A percentile compares a stretch with the other conserved stretches of the same genome.
Conservation (phyloP, 2,113 vertebrate genomes). For the Gadus chalcogrammus region DNA sequence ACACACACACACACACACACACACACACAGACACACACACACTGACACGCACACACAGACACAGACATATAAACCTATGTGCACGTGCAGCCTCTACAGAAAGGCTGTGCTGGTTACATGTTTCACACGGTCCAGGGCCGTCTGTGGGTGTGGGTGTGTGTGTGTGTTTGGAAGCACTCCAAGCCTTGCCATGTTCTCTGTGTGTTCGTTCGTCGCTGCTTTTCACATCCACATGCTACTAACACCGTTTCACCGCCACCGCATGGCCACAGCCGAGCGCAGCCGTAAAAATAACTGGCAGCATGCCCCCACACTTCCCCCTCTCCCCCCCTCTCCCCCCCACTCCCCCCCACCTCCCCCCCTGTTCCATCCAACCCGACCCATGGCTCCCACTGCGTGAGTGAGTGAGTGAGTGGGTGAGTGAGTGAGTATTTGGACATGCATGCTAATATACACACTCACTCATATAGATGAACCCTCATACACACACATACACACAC, state of each 20-base stretch:
- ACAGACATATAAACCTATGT: background rate
- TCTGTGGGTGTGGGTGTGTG: background rate
- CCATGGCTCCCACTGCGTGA: constrained; percentile 32
- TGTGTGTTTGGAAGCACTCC: background rate
- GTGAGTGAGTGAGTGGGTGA: constrained; percentile 37
- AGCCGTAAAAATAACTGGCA: constrained; percentile 54
- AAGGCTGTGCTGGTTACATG: background rate
- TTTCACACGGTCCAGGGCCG: background rate
- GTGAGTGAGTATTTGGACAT: background rate
- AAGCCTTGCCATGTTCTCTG: background rate
- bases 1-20: no score
- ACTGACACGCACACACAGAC: background rate
- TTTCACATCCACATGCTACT: background rate
- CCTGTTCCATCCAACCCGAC: constrained; percentile 9
- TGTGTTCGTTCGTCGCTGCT: background rate
- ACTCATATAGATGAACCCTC: background rate
- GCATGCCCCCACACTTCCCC: constrained; percentile 32
- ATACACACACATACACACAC: background rate
- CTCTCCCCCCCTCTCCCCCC: no score
- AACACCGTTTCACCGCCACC: background rate
- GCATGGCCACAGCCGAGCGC: background rate
- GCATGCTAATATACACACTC: background rate
- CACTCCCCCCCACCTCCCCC: no score
- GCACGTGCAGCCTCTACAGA: background rate
- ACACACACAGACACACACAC: no score